Evolutionary conservation across 2,113 vertebrate species (phyloP).

Genomic region (Megatriorchis doriae): DNA sequence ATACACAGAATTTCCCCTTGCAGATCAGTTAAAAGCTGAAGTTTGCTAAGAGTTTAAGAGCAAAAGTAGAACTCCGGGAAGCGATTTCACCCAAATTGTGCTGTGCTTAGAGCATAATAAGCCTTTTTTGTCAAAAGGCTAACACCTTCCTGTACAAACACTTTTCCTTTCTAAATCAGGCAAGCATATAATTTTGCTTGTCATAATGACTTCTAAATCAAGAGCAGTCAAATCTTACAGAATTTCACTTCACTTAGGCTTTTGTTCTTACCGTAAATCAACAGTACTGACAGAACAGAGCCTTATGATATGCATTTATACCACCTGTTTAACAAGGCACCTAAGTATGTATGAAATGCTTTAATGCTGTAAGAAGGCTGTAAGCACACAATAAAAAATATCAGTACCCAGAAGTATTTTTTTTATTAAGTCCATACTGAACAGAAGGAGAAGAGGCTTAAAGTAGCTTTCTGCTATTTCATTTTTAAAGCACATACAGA

Average conservation of each 20-base stretch:
- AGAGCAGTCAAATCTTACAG: background rate
- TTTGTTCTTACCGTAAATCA: background rate
- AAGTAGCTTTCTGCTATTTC: background rate
- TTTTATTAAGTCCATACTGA: background rate
- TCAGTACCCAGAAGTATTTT: background rate
- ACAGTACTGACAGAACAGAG: background rate
- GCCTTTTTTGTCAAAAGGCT: slow-evolving; percentile 1
- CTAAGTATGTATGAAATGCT: background rate
- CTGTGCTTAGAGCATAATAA: background rate
- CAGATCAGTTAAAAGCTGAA: background rate
- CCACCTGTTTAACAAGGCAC: background rate
- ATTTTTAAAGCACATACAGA: background rate
- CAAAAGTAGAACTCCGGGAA: background rate
- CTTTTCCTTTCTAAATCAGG: background rate
- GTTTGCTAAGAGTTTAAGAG: background rate
- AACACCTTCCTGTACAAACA: background rate
- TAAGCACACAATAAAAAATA: background rate
- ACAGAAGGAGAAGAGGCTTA: background rate
- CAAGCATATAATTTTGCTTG: slow-evolving; percentile 25
- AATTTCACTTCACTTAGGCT: background rate
- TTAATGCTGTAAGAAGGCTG: background rate
- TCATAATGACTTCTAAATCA: background rate
- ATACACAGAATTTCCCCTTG: background rate
- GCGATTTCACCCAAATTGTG: background rate
- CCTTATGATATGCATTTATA: background rate